Evolutionary conservation across 2,113 vertebrate species (phyloP).

Genomic region (Callithrix jacchus): DNA sequence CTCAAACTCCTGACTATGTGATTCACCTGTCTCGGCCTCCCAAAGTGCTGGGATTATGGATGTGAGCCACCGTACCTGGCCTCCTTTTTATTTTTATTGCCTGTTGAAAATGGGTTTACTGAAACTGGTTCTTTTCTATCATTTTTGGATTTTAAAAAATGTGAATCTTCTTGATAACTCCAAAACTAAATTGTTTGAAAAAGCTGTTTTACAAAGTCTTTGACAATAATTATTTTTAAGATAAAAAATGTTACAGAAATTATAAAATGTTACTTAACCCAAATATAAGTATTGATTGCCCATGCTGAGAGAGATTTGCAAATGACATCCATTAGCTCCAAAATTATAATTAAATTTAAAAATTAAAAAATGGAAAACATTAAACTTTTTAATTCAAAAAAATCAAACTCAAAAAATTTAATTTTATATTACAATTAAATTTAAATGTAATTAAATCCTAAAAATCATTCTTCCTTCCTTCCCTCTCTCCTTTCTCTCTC

Average conservation of each 20-base stretch:
- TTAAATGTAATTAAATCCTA: not conserved
- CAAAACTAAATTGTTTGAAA: not conserved
- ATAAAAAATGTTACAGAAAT: not conserved
- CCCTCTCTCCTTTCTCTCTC: not conserved
- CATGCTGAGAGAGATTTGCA: not conserved
- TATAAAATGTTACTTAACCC: not conserved
- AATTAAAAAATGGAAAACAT: not conserved
- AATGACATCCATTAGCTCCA: not conserved
- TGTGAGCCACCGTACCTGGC: too few relatives aligned
- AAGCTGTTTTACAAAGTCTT: not conserved
- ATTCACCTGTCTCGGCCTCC: too few relatives aligned
- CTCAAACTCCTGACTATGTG: too few relatives aligned
- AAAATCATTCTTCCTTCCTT: not conserved
- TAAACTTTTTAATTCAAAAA: not conserved
- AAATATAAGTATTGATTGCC: not conserved
- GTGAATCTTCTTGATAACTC: not conserved
- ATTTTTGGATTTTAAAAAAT: not conserved
- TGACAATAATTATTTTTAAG: constrained; percentile 15
- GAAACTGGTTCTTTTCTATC: not conserved
- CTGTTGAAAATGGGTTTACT: not conserved
- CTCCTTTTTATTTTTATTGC: constrained; percentile 3
- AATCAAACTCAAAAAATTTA: not conserved
- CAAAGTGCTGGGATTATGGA: too few relatives aligned
- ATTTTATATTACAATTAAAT: not conserved
- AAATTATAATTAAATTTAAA: not conserved